phyloP scores from a whole-genome alignment of 2,888 invertebrate species.

The Nemapogon koenigi region DNA sequence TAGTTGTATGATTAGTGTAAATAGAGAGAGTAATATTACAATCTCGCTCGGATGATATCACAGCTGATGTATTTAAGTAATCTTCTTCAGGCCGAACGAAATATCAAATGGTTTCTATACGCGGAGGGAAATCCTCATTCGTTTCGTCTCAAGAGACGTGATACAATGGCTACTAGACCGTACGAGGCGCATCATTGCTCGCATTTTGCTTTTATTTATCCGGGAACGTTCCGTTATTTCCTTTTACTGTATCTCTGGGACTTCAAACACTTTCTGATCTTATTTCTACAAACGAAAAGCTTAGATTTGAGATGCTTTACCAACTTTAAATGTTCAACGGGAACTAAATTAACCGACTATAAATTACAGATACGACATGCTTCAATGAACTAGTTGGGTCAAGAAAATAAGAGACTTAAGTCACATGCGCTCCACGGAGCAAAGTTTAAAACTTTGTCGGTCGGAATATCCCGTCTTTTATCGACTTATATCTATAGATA shows the following conservation, averaged over 20 bases:
- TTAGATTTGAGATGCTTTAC: background rate
- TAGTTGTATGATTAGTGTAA: no score
- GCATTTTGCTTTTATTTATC: conserved; percentile 45
- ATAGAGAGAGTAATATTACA: no score
- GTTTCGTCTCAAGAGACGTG: conserved; percentile 39
- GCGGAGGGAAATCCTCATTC: conserved; percentile 36
- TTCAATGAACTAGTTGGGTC: conserved; percentile 29
- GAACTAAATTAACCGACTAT: conserved; percentile 15
- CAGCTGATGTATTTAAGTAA: background rate
- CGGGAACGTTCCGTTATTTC: conserved; percentile 36
- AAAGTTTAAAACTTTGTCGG: conserved; percentile 31
- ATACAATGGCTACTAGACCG: conserved; percentile 29
- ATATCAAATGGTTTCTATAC: conserved; percentile 28
- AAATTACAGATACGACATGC: conserved; percentile 27
- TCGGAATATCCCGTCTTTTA: conserved; percentile 29
- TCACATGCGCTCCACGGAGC: conserved; percentile 20
- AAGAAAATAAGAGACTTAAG: conserved; percentile 30
- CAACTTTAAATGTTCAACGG: conserved; percentile 5
- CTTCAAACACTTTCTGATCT: conserved; percentile 1
- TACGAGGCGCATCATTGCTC: conserved; percentile 32
- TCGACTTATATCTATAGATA: conserved; percentile 15
- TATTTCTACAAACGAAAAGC: conserved; percentile 1
- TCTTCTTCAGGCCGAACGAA: conserved; percentile 3
- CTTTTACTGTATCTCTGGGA: conserved; percentile 13
- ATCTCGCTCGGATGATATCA: background rate